Base-by-base conservation (phyloP, 2,113 vertebrate species). In the Mesitornis unicolor region DNA sequence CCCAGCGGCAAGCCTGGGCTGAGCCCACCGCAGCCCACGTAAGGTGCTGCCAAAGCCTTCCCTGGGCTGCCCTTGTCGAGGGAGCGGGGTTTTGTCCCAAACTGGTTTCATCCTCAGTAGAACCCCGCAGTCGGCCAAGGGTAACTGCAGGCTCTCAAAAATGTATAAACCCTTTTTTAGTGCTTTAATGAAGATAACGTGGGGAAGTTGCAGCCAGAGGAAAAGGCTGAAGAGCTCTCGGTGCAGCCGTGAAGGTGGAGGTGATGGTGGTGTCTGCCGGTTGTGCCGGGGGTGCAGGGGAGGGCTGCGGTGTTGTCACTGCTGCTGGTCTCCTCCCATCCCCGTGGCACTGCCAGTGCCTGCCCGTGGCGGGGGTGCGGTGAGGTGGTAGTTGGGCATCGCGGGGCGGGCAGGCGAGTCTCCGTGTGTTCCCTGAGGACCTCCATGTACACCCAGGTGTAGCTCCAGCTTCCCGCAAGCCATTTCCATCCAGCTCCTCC, bases 401-500 rank as follows among this genome's bases (percentile, higher is more conserved):
- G 7, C 13, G 47, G n/a, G 1, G 42, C 3, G 71, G 90, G 94
- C 59, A 45, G 53, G 9, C 2, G 9, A 1, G 73, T 35, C 64
- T 51, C 60, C 28, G 7, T 9, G 64, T 40, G 90, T 85, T 51
- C 74, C 84, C 26, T 3, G 11, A 38, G 76, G 50, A 29, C 63
- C 48, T n/a, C 4, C 63, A 22, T 47, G 84, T 60, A 2, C 73
- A 9, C 18, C 14, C 90, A 84, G 93, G 69, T 18, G 94, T 93
- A 96, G 94, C 94, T 95, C 91, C 93, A 90, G 64, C 95, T 90
- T 95, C 87, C 89, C 8, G 43, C 84, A 61, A 50, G 77, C 82
- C 87, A 94, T 92, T 50, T 94, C 92, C 95, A 96, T 95, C 80
- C 93, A 70, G 90, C 74, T 89, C 92, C 90, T 96, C 82, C 89